Percentiles rank a stretch among this genome's conserved stretches.
Evolutionary conservation across 2,113 vertebrate genomes (phyloP).

Genomic region (cat (Felis catus)): F.catus_Fca126_mat1.0 CM031415.1:198792001-198792500

Average conservation of each 20-base stretch:
- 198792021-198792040: background rate
- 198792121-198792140: background rate
- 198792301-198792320: background rate
- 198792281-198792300: background rate
- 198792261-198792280: rapidly evolving
- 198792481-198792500: background rate
- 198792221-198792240: background rate
- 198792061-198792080: background rate
- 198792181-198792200: background rate
- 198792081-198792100: background rate
- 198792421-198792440: background rate
- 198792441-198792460: background rate
- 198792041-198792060: background rate
- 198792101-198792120: background rate
- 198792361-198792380: background rate
- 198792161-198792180: background rate
- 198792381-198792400: background rate
- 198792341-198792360: too few relatives aligned
- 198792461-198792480: background rate
- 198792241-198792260: background rate
- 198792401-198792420: rapidly evolving
- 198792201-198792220: background rate
- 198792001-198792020: background rate
- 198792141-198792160: background rate
- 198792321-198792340: background rate